Conservation (phyloP, 2,888 invertebrate genomes). For the Pogonocherus hispidulus region DNA sequence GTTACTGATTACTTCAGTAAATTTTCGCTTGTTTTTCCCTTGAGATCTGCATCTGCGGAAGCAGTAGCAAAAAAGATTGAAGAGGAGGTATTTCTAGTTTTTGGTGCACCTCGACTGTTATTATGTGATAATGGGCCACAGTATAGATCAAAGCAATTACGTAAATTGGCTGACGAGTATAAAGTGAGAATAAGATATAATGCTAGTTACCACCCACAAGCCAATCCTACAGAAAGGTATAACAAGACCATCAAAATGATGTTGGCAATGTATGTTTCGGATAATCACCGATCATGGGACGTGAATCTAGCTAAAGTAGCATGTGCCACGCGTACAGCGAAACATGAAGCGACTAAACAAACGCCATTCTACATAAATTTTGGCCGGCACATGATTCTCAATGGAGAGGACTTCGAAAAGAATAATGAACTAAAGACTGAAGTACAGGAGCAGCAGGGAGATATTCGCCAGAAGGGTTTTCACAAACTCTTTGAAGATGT, state of each 20-base stretch:
- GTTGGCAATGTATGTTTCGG: conserved; percentile 26
- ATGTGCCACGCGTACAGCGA: conserved; percentile 31
- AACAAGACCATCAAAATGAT: conserved; percentile 13
- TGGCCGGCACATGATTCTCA: not conserved
- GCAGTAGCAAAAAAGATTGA: conserved; percentile 24
- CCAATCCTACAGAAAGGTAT: conserved; percentile 1
- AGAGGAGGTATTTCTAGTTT: conserved; percentile 32
- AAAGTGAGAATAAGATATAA: conserved; percentile 19
- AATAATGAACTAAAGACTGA: no score
- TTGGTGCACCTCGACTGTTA: conserved; percentile 33
- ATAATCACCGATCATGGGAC: conserved; percentile 34
- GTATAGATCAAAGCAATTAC: conserved; percentile 29
- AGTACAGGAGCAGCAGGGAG: not conserved
- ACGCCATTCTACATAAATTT: not conserved
- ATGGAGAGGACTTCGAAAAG: not conserved
- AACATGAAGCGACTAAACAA: conserved; percentile 11
- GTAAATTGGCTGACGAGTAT: conserved; percentile 13
- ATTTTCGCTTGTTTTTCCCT: conserved; percentile 30
- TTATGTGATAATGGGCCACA: conserved; percentile 41
- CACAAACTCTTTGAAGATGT: not conserved
- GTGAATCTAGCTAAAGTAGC: conserved; percentile 24
- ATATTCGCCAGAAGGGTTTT: not conserved
- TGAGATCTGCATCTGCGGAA: conserved; percentile 31
- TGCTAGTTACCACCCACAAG: conserved; percentile 32
- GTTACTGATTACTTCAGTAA: conserved; percentile 10